Percentiles rank a stretch among this genome's conserved stretches.
Conservation (phyloP, 2,797 vertebrate species). For the Hyperoplus immaculatus region DNA sequence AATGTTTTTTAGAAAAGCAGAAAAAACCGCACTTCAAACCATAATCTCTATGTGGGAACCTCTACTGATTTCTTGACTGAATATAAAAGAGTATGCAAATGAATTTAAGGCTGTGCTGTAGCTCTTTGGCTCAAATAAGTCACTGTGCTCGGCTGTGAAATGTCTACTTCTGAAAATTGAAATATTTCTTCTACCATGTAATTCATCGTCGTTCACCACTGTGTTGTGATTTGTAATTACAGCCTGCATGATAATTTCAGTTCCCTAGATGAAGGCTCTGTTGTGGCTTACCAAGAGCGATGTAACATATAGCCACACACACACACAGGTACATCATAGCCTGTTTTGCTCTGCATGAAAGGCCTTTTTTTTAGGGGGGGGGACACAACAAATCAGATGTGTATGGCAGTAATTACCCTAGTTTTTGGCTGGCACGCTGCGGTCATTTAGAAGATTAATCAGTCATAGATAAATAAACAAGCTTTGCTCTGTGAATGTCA, state of each 20-base stretch:
- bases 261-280: conserved; percentile 31
- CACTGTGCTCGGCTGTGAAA: conserved; percentile 2
- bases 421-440: conserved; percentile 59
- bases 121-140: conserved; percentile 26
- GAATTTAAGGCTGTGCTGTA: conserved; percentile 35
- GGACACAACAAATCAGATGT: conserved; percentile 66
- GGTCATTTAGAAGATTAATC: conserved; percentile 75
- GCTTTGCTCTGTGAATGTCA: conserved; percentile 47
- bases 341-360: conserved; percentile 61
- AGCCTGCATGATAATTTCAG: conserved; percentile 20
- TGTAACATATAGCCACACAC: conserved; percentile 42
- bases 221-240: conserved; percentile 30
- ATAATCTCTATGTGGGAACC: conserved; percentile 19
- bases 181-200: conserved; percentile 7
- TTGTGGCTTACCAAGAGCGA: conserved; percentile 10
- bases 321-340: conserved; percentile 58
- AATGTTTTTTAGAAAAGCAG: conserved; percentile 38
- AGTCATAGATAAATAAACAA: conserved; percentile 74
- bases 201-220: conserved; percentile 22
- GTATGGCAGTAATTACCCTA: conserved; percentile 69
- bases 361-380: conserved; percentile 32
- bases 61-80: conserved; percentile 22
- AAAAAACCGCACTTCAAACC: conserved; percentile 36
- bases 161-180: conserved; percentile 1
- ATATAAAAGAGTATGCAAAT: background rate